Conservation (phyloP, 2,888 invertebrate species). For the Euzophera pinguis region DNA sequence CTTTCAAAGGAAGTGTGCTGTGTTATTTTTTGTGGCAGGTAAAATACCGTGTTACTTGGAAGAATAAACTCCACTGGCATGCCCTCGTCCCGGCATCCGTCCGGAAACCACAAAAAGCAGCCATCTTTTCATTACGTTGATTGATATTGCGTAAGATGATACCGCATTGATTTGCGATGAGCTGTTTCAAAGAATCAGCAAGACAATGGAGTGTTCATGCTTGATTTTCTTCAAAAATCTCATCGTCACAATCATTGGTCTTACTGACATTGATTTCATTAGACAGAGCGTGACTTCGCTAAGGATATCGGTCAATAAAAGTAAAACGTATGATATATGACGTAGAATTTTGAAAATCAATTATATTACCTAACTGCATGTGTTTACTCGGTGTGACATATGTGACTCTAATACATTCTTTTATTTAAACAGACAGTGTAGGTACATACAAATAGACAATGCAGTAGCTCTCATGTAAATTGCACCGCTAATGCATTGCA, state of each 20-base stretch:
- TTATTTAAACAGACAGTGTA: no score
- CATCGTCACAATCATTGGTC: slow-evolving; percentile 17
- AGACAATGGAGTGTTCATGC: slow-evolving; percentile 41
- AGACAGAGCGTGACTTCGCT: not conserved
- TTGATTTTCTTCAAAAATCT: slow-evolving; percentile 35
- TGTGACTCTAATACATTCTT: no score
- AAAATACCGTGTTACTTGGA: slow-evolving; percentile 5
- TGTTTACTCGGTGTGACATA: no score
- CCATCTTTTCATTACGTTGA: slow-evolving; percentile 19
- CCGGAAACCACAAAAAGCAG: slow-evolving; percentile 13
- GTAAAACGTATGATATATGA: no score
- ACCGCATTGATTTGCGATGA: slow-evolving; percentile 45
- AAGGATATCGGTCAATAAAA: not conserved
- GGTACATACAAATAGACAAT: not conserved
- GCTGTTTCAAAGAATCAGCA: slow-evolving; percentile 46
- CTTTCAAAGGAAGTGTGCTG: slow-evolving; percentile 9
- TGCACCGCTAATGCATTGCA: not conserved
- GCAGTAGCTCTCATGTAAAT: not conserved
- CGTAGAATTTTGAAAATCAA: no score
- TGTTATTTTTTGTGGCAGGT: slow-evolving; percentile 8
- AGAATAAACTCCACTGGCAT: slow-evolving; percentile 6
- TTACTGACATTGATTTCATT: not conserved
- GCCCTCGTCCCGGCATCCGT: slow-evolving; percentile 5
- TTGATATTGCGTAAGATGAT: slow-evolving; percentile 35
- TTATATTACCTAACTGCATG: no score